A percentile compares a stretch with the other conserved stretches of the same genome.
phyloP scores from a whole-genome alignment of 2,797 vertebrate species.

The Oreonectes daqikongensis region DNA sequence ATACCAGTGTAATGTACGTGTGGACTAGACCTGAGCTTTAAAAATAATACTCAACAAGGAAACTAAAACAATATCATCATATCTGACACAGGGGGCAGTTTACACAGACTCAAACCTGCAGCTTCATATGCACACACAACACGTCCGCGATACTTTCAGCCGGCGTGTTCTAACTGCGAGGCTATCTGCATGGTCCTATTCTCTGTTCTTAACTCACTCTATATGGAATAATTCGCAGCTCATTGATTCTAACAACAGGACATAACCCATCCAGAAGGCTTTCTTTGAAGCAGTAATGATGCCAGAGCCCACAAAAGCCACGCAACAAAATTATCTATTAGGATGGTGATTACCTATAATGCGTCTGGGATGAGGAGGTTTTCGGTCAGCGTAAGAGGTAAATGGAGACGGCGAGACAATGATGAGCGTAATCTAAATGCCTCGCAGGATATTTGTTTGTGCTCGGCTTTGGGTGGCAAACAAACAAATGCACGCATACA shows the following conservation, averaged over 20 bases:
- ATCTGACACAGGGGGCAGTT: neutral
- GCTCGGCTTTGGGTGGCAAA: constrained; percentile 15
- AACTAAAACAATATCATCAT: neutral
- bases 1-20: too few relatives aligned
- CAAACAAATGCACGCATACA: constrained; percentile 21
- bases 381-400: constrained; percentile 19
- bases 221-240: constrained; percentile 54
- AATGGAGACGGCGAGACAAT: constrained; percentile 30
- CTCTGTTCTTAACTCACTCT: constrained; percentile 50
- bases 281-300: constrained; percentile 49
- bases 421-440: constrained; percentile 45
- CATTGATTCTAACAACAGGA: constrained; percentile 59
- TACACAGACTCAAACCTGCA: neutral
- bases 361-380: constrained; percentile 46
- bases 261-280: constrained; percentile 47
- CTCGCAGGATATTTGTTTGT: constrained; percentile 14
- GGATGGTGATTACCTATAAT: constrained; percentile 50
- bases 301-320: constrained; percentile 50
- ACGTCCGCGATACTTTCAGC: constrained; percentile 9
- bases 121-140: constrained; percentile 22
- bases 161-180: constrained; percentile 17
- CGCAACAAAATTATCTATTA: constrained; percentile 56
- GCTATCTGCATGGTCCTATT: constrained; percentile 34
- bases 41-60: too few relatives aligned
- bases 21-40: too few relatives aligned